Percentiles rank a stretch among this genome's conserved stretches.
Conservation (phyloP, 2,797 vertebrate genomes). For the Microctenopoma stevenorrisi region DNA sequence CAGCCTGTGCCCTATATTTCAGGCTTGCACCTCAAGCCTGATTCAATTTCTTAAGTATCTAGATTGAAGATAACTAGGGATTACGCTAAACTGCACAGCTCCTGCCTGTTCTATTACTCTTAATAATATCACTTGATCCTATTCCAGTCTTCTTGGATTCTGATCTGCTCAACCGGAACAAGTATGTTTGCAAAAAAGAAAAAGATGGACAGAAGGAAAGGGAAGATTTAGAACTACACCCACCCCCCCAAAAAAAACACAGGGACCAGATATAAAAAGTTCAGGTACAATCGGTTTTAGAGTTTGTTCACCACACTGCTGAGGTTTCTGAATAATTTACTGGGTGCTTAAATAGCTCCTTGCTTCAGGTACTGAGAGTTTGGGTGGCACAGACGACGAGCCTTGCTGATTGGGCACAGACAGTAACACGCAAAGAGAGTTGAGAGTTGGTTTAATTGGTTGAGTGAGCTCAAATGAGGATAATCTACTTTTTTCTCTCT, state of each 20-base stretch:
- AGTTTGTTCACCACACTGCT: constrained; percentile 63
- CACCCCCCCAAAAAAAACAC: constrained; percentile 3
- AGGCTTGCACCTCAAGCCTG: constrained; percentile 44
- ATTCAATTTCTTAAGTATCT: constrained; percentile 42
- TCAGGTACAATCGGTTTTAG: constrained; percentile 57
- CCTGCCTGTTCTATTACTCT: constrained; percentile 11
- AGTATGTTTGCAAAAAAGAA: background rate
- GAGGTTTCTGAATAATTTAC: constrained; percentile 74
- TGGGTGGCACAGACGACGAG: constrained; percentile 41
- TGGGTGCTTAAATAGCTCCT: constrained; percentile 63
- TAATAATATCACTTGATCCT: constrained; percentile 26
- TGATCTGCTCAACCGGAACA: constrained; percentile 1
- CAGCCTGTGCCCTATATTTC: constrained; percentile 65
- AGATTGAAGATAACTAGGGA: constrained; percentile 45
- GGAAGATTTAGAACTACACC: constrained; percentile 8
- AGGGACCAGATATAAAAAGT: constrained; percentile 48
- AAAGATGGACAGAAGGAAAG: background rate
- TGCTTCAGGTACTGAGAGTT: constrained; percentile 62
- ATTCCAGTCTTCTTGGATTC: constrained; percentile 20
- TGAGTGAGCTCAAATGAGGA: constrained; percentile 64
- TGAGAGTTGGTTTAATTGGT: constrained; percentile 56
- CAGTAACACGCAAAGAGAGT: constrained; percentile 13
- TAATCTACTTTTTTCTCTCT: constrained; percentile 24
- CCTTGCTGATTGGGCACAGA: constrained; percentile 47
- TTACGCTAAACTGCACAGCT: constrained; percentile 34